Evolutionary conservation across 2,797 vertebrate genomes (phyloP), one percentile per base, ranked within the genome.

Genomic region (Bovichtus variegatus): DNA sequence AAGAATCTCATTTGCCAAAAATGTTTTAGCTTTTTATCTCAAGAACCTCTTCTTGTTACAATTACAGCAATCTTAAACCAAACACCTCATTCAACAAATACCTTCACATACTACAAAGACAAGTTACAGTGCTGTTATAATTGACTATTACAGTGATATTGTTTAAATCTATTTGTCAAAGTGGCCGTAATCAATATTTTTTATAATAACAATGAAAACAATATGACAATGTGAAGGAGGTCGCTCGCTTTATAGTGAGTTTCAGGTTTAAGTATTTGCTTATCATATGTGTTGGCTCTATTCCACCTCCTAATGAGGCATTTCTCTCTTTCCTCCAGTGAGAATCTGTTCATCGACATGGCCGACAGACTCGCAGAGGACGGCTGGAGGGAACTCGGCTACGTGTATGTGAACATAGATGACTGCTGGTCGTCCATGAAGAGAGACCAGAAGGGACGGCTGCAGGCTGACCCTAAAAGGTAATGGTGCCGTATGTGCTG

Each of bases 321-420:
- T 36, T 5, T 60, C 13, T 66, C 7, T 69, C 13, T 40, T 58
- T 25, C 25, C 64, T n/a, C 27, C 78, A 94, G 93, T 84, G 92
- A 94, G 71, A 91, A n/a, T 0, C 95, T 99, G 41, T 98, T 99
- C 93, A 92, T 90, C 0, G 97, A 98, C 76, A 99, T 97, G 97
- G 97, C 97, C 0, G 97, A 99, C 87, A 89, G 95, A 15, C 90
- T 99, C 66, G 92, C 91, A 0, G 95, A 96, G 77, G 97, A 99
- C 0, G 98, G 98, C 67, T 99, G 98, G 98, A 96, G 89, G 67
- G 97, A 98, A 49, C 93, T 98, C 31, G 98, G 98, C 82, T 99
- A 99, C 0, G 12, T 89, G 2, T 99, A 98, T 2, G 10, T 99
- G 78, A 99, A 97, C 91, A 97, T 99, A 0, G 98, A 99, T 0